Evolutionary conservation across 1,140 invertebrate species (phyloP).

Genomic region (Popillia japonica): DNA sequence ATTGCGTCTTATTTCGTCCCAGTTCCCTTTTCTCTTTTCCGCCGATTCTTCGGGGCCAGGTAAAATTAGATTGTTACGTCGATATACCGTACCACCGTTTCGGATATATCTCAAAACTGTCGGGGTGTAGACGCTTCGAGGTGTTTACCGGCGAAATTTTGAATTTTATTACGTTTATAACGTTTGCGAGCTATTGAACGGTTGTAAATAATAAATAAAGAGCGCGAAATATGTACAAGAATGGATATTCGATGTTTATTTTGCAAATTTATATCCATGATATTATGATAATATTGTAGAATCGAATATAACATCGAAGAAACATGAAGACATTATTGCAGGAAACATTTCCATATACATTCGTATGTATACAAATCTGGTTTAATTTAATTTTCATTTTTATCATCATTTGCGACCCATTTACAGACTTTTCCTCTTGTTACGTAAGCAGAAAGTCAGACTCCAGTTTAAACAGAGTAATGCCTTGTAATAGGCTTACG

Average conservation of each 20-base stretch:
- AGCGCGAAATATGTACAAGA: not conserved
- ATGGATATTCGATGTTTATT: no score
- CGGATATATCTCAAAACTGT: not conserved
- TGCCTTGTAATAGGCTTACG: not conserved
- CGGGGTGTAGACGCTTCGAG: conserved; percentile 3
- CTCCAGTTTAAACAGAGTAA: not conserved
- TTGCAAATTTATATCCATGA: no score
- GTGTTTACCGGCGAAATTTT: conserved; percentile 4
- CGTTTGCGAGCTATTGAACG: not conserved
- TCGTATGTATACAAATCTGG: no score
- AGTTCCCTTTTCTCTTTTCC: not conserved
- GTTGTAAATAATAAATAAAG: not conserved
- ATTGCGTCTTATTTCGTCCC: conserved; percentile 20
- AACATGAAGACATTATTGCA: no score
- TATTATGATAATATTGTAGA: no score
- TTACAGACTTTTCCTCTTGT: no score
- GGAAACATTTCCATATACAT: no score
- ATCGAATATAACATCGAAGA: no score
- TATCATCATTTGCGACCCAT: no score
- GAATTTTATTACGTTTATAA: conserved; percentile 25
- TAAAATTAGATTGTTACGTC: conserved; percentile 32
- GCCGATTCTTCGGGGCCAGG: not conserved
- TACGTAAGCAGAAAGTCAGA: no score
- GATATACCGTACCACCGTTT: conserved; percentile 3
- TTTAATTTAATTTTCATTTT: no score